phyloP scores from a whole-genome alignment of 2,113 vertebrate species.

The Tachuris rubrigastra region DNA sequence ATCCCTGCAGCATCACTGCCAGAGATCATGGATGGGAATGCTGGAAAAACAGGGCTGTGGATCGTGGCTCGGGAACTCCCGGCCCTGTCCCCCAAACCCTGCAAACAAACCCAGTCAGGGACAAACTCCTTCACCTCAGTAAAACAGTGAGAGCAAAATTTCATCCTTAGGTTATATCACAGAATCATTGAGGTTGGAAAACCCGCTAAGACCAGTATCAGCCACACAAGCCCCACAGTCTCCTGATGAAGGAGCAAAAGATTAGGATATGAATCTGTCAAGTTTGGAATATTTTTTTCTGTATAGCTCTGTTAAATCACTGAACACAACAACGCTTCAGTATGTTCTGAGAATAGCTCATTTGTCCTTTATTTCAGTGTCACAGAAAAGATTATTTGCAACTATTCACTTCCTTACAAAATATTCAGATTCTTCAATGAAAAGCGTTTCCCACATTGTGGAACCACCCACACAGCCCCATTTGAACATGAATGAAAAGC shows the following conservation, averaged over 20 bases:
- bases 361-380: conserved; percentile 83
- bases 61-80: rapidly evolving
- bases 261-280: conserved; percentile 80
- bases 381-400: conserved; percentile 88
- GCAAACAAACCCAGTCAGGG: background rate
- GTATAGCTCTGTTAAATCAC: conserved; percentile 55
- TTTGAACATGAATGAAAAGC: conserved; percentile 75
- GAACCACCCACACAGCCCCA: conserved; percentile 81
- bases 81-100: background rate
- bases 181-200: background rate
- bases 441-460: conserved; percentile 88
- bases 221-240: background rate
- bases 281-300: conserved; percentile 76
- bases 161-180: rapidly evolving
- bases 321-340: conserved; percentile 73
- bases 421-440: conserved; percentile 89
- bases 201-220: background rate
- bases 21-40: rapidly evolving
- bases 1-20: background rate
- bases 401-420: conserved; percentile 90
- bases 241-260: conserved; percentile 58
- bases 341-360: conserved; percentile 85
- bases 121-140: background rate
- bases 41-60: background rate
- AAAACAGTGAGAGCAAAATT: rapidly evolving